Evolutionary conservation across 1,140 invertebrate species (phyloP).

Genomic region (Cyphomyrmex costatus): DNA sequence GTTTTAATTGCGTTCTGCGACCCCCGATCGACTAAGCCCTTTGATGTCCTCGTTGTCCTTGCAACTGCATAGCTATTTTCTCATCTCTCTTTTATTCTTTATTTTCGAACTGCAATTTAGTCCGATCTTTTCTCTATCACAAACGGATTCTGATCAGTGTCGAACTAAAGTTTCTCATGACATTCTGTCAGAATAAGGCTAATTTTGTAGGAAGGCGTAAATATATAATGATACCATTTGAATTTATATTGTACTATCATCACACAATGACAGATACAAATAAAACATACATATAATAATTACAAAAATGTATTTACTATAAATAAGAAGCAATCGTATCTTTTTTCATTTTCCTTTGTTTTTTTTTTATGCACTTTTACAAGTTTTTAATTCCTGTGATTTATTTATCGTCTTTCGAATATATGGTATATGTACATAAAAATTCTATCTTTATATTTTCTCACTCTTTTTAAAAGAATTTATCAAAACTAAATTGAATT

Average conservation of each 20-base stretch:
- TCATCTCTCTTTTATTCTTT: conserved; percentile 51
- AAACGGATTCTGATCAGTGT: not conserved
- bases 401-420: not conserved
- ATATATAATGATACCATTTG: not conserved
- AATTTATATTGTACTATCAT: not conserved
- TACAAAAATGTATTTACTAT: not conserved
- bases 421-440: not conserved
- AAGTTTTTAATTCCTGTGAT: not conserved
- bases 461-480: not conserved
- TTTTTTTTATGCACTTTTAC: not conserved
- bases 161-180: not conserved
- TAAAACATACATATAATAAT: not conserved
- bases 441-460: not conserved
- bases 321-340: not conserved
- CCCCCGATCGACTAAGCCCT: conserved; percentile 60
- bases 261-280: not conserved
- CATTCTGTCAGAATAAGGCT: not conserved
- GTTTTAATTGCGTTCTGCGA: conserved; percentile 84
- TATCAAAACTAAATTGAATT: not conserved
- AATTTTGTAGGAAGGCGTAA: not conserved
- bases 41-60: conserved; percentile 46
- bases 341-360: not conserved
- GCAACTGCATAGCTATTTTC: conserved; percentile 9
- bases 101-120: conserved; percentile 17
- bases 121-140: conserved; percentile 26